Conservation (phyloP, 37 sponge, comb jelly and placozoan genomes). For the Cladorhizidae sp. region DNA sequence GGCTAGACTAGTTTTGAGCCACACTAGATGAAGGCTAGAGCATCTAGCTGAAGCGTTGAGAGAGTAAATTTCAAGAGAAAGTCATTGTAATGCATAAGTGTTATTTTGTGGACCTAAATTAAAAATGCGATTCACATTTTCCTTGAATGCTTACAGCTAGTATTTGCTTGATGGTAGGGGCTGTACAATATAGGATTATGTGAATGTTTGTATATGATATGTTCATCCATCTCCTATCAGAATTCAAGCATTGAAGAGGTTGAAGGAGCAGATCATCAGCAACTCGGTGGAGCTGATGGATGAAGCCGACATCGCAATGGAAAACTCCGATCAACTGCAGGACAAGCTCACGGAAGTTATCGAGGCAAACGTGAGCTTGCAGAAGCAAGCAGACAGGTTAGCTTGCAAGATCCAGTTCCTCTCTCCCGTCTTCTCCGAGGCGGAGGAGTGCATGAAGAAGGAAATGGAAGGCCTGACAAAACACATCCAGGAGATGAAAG, state of each 20-base stretch:
- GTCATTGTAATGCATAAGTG: too few species aligned
- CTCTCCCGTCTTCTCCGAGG: slow-evolving; percentile 59
- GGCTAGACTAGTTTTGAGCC: too few species aligned
- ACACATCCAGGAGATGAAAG: slow-evolving; percentile 9
- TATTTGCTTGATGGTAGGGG: too few species aligned
- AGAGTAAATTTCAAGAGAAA: too few species aligned
- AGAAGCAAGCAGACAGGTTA: slow-evolving; percentile 29
- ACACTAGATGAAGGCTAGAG: too few species aligned
- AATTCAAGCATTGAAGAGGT: neutral
- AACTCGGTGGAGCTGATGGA: slow-evolving; percentile 16
- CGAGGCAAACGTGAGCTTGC: neutral
- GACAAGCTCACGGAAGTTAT: neutral
- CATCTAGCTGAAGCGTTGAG: too few species aligned
- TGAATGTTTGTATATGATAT: too few species aligned
- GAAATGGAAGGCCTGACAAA: slow-evolving; percentile 24
- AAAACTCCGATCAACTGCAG: slow-evolving; percentile 1
- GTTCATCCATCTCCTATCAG: too few species aligned
- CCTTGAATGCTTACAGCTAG: too few species aligned
- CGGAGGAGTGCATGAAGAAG: slow-evolving; percentile 41
- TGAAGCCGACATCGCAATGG: neutral
- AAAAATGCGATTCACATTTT: too few species aligned
- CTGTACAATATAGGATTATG: too few species aligned
- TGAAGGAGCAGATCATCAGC: slow-evolving; percentile 23
- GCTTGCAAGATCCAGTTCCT: slow-evolving; percentile 11
- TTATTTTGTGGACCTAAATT: too few species aligned